A percentile compares a stretch with the other conserved stretches of the same genome.
Conservation (phyloP, 2,888 invertebrate genomes). For the Drymonia ruficornis region DNA sequence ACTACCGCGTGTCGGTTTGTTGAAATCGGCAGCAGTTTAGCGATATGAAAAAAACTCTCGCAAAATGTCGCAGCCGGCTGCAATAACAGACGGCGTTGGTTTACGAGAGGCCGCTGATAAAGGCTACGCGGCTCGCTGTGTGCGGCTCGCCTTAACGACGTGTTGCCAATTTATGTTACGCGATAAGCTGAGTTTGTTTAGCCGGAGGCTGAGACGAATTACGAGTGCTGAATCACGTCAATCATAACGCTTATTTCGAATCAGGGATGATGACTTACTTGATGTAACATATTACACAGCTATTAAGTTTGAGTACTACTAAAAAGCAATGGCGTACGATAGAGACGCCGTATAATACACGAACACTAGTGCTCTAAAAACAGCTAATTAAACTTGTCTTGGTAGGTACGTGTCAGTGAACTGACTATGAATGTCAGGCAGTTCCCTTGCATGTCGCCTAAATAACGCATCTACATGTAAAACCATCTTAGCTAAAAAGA, state of each 20-base stretch:
- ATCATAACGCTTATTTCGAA: constrained; percentile 49
- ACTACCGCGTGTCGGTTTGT: constrained; percentile 55
- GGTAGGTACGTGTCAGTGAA: no score
- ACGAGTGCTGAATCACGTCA: constrained; percentile 64
- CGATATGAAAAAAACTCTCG: constrained; percentile 77
- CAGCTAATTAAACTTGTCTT: no score
- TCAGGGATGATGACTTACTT: constrained; percentile 37
- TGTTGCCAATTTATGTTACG: constrained; percentile 82
- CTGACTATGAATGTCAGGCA: no score
- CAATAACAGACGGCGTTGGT: constrained; percentile 78
- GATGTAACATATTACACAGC: constrained; percentile 38
- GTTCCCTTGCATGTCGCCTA: no score
- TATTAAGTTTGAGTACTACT: constrained; percentile 12
- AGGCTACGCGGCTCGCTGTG: constrained; percentile 64
- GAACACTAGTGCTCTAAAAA: no score
- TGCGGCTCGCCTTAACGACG: constrained; percentile 81
- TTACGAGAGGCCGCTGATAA: constrained; percentile 81
- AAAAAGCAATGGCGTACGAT: no score
- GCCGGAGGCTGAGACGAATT: constrained; percentile 69
- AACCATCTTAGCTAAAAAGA: no score
- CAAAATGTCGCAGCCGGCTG: constrained; percentile 68
- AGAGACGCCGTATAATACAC: no score
- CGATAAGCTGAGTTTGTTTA: constrained; percentile 83
- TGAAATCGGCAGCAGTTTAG: constrained; percentile 58
- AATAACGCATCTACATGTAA: no score